Evolutionary conservation across 2,113 vertebrate species (phyloP), one percentile per base, ranked within the genome.

Genomic region (Morone saxatilis): DNA sequence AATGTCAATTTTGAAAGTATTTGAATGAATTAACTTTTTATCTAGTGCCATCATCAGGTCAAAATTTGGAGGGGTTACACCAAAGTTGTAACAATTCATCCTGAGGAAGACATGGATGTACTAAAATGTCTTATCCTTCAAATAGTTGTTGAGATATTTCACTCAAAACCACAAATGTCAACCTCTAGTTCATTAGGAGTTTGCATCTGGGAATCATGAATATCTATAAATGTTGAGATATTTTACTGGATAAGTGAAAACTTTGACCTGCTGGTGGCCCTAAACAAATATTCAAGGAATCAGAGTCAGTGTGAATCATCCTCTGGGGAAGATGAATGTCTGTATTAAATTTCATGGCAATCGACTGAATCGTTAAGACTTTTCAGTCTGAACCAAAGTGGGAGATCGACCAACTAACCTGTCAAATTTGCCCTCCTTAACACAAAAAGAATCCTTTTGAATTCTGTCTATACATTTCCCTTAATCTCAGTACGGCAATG

Each of bases 401-500:
- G 31, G 36, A 36, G 25, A 51, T 25, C 14, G 1, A 50, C 10
- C 43, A 59, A 25, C 45, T 0, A 43, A 45, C 31, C 4, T 5
- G 25, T 8, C 3, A 0, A 65, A 6, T 45, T 20, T 13, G 14
- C 4, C 14, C 25, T 36, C 14, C 9, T 17, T 56, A 72, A 60
- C 25, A 31, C 9, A 61, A 48, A 40, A 25, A 62, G 19, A 17
- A 50, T 36, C 22, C 5, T 76, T 12, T 7, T 38, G 3, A 85
- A 80, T 74, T 74, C 5, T 50, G 25, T 54, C 6, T n/a, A 38
- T 71, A 19, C 22, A 54, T 59, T 19, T 48, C 22, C n/a, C 4
- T 67, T 57, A 62, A 78, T 40, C 57, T 84, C 71, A 76, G 47
- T 70, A 62, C 47, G 65, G 71, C 59, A 56, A 43, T n/a, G 72